Percentiles rank a stretch among this genome's conserved stretches.
These are phyloP conservation scores for Sclerodermus sp. DNA, from an alignment of 2,888 invertebrate genomes.

Conservation along the genomic window DNA sequence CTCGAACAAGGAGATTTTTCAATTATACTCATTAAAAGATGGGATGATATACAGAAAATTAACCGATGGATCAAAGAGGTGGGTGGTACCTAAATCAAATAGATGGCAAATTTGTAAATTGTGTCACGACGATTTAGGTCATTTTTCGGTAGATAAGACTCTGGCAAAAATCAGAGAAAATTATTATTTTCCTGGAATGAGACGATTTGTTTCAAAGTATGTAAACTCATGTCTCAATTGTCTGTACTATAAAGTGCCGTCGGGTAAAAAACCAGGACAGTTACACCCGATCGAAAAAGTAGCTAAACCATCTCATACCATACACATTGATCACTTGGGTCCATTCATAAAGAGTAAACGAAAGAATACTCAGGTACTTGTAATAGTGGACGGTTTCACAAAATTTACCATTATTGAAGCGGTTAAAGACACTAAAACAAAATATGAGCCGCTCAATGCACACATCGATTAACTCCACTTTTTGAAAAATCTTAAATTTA, in stretches of 20 bases:
- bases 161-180: slow-evolving; percentile 1
- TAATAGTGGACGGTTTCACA: too few species aligned
- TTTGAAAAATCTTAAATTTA: slow-evolving; percentile 1
- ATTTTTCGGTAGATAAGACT: slow-evolving; percentile 4
- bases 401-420: too few species aligned
- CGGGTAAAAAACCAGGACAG: too few species aligned
- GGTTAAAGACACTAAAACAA: slow-evolving; percentile 44
- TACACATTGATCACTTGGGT: slow-evolving; percentile 18
- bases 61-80: slow-evolving; percentile 1
- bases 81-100: slow-evolving; percentile 1
- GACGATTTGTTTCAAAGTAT: slow-evolving; percentile 12
- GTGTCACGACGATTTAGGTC: slow-evolving; percentile 1
- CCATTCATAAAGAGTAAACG: slow-evolving; percentile 8
- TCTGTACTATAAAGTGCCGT: slow-evolving; percentile 13
- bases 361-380: not conserved
- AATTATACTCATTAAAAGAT: slow-evolving; percentile 14
- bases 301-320: too few species aligned
- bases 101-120: not conserved
- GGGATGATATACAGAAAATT: slow-evolving; percentile 13
- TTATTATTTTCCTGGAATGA: slow-evolving; percentile 25
- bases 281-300: too few species aligned
- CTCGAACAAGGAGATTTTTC: slow-evolving; percentile 4
- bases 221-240: slow-evolving; percentile 20
- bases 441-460: slow-evolving; percentile 59
- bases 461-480: not conserved